Evolutionary conservation across 2,888 invertebrate genomes (phyloP).

Genomic region (Hyposoter didymator): DNA sequence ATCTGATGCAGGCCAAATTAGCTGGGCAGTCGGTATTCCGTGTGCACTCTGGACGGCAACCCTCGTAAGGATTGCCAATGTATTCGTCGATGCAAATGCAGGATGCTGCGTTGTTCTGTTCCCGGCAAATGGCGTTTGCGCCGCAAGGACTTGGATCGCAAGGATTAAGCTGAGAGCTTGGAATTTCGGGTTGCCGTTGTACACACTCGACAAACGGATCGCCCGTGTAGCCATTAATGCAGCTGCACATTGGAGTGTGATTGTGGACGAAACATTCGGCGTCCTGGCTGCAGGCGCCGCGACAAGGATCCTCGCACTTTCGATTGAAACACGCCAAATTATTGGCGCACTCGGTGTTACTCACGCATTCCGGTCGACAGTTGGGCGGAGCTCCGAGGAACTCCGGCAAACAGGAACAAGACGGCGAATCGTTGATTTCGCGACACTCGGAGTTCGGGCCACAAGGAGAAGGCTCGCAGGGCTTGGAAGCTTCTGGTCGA

Average conservation of each 20-base stretch:
- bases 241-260: slow-evolving; percentile 90
- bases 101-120: slow-evolving; percentile 89
- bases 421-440: slow-evolving; percentile 81
- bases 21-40: slow-evolving; percentile 84
- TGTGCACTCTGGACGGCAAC: slow-evolving; percentile 84
- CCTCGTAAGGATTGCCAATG: slow-evolving; percentile 89
- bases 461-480: slow-evolving; percentile 85
- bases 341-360: slow-evolving; percentile 84
- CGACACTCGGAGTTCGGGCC: slow-evolving; percentile 85
- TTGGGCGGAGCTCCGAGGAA: slow-evolving; percentile 84
- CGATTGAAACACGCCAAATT: slow-evolving; percentile 83
- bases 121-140: slow-evolving; percentile 90
- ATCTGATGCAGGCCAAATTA: slow-evolving; percentile 84
- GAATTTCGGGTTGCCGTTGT: slow-evolving; percentile 83
- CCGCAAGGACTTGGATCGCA: slow-evolving; percentile 91
- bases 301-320: slow-evolving; percentile 85
- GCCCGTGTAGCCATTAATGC: slow-evolving; percentile 88
- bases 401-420: slow-evolving; percentile 83
- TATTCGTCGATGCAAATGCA: slow-evolving; percentile 91
- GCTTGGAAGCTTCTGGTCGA: slow-evolving; percentile 76
- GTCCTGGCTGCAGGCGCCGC: slow-evolving; percentile 83
- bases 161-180: slow-evolving; percentile 85
- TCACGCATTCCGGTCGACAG: slow-evolving; percentile 85
- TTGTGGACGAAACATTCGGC: slow-evolving; percentile 90
- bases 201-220: slow-evolving; percentile 91